Evolutionary conservation across 2,113 vertebrate species (phyloP).

Genomic region (Python bivittatus): DNA sequence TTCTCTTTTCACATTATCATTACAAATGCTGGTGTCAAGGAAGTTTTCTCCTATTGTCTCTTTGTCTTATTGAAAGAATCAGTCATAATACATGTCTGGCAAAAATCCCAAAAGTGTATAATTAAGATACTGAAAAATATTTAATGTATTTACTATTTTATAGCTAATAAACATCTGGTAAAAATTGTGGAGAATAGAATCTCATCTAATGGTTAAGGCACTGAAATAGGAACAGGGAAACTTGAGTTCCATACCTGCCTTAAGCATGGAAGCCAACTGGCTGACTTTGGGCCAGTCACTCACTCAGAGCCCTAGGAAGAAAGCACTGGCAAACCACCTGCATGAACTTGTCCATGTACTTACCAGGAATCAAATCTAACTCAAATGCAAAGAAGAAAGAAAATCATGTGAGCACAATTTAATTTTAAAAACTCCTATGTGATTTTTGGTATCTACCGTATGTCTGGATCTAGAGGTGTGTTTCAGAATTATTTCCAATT

Average conservation of each 20-base stretch:
- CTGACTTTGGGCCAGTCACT: not conserved
- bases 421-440: not conserved
- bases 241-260: not conserved
- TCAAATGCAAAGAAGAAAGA: not conserved
- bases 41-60: not conserved
- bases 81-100: not conserved
- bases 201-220: too few species aligned
- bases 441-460: not conserved
- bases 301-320: not conserved
- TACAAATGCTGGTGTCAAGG: not conserved
- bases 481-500: not conserved
- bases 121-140: not conserved
- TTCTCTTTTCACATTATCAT: not conserved
- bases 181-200: not conserved
- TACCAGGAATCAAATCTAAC: not conserved
- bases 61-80: not conserved
- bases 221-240: not conserved
- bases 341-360: not conserved
- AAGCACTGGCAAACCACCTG: not conserved
- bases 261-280: not conserved
- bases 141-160: not conserved
- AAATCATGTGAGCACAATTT: not conserved
- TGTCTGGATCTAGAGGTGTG: not conserved
- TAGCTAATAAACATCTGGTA: not conserved
- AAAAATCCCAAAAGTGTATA: not conserved